Evolutionary conservation across 1,140 invertebrate genomes (phyloP).

Genomic region (Brachionus angularis): DNA sequence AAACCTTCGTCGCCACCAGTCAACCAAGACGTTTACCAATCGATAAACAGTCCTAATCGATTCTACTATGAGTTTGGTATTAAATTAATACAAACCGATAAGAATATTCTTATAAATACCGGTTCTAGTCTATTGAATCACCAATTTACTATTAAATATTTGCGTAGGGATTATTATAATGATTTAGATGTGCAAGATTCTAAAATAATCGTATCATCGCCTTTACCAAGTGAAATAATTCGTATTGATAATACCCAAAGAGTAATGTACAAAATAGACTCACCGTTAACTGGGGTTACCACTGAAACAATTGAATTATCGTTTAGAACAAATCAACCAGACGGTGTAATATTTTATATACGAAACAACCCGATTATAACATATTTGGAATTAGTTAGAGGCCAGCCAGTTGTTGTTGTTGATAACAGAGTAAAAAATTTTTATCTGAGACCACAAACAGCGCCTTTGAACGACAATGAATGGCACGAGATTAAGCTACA

Average conservation of each 20-base stretch:
- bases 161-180: constrained; percentile 24
- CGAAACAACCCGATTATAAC: constrained; percentile 20
- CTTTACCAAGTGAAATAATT: constrained; percentile 24
- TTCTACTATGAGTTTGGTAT: constrained; percentile 25
- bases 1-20: constrained; percentile 41
- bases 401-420: constrained; percentile 31
- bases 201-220: constrained; percentile 25
- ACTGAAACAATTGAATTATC: constrained; percentile 34
- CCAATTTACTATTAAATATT: constrained; percentile 7
- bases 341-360: constrained; percentile 26
- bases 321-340: constrained; percentile 24
- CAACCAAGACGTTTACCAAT: constrained; percentile 14
- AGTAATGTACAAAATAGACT: constrained; percentile 43
- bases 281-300: constrained; percentile 20
- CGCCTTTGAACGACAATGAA: constrained; percentile 33
- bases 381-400: constrained; percentile 24
- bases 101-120: not conserved
- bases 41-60: not conserved
- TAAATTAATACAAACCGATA: not conserved
- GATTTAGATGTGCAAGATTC: constrained; percentile 10
- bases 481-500: constrained; percentile 40
- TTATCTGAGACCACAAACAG: constrained; percentile 6
- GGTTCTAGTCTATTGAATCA: not conserved
- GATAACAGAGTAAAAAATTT: constrained; percentile 30
- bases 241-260: constrained; percentile 33